Evolutionary conservation across 2,888 invertebrate genomes (phyloP).

Genomic region (Diabrotica balteata): DNA sequence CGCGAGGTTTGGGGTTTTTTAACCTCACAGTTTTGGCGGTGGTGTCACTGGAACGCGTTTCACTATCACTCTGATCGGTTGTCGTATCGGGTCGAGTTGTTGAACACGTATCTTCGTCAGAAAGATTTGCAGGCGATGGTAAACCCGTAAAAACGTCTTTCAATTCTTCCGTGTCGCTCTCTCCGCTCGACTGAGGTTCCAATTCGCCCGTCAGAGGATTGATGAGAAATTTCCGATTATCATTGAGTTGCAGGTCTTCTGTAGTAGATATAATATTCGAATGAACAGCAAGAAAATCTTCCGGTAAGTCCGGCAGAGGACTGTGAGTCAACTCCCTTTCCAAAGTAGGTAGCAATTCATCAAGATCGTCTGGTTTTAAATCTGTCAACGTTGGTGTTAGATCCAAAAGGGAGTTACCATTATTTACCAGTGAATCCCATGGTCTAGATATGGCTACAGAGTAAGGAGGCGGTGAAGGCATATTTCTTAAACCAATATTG

Average conservation of each 20-base stretch:
- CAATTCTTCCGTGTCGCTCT: constrained; percentile 63
- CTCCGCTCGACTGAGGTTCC: constrained; percentile 77
- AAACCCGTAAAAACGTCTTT: constrained; percentile 57
- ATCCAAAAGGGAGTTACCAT: constrained; percentile 50
- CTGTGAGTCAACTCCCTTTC: constrained; percentile 66
- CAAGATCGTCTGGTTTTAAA: constrained; percentile 65
- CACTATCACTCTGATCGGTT: constrained; percentile 58
- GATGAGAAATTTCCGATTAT: constrained; percentile 82
- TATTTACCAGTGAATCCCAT: constrained; percentile 47
- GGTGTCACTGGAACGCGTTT: constrained; percentile 53
- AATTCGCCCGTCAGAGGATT: constrained; percentile 89
- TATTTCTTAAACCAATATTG: constrained; percentile 32
- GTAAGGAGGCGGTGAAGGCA: constrained; percentile 51
- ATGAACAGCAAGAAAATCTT: constrained; percentile 53
- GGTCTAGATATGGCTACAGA: constrained; percentile 47
- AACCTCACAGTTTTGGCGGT: constrained; percentile 48
- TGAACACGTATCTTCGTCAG: constrained; percentile 68
- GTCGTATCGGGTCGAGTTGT: constrained; percentile 61
- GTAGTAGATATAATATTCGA: constrained; percentile 34
- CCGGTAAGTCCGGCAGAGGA: constrained; percentile 64
- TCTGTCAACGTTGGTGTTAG: constrained; percentile 58
- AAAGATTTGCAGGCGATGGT: constrained; percentile 51
- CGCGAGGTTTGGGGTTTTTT: constrained; percentile 46
- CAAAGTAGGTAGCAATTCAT: constrained; percentile 70
- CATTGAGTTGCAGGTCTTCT: constrained; percentile 59